These are phyloP conservation scores for Falco columbarius DNA, from an alignment of 2,797 vertebrate species.

Conservation along the genomic window DNA sequence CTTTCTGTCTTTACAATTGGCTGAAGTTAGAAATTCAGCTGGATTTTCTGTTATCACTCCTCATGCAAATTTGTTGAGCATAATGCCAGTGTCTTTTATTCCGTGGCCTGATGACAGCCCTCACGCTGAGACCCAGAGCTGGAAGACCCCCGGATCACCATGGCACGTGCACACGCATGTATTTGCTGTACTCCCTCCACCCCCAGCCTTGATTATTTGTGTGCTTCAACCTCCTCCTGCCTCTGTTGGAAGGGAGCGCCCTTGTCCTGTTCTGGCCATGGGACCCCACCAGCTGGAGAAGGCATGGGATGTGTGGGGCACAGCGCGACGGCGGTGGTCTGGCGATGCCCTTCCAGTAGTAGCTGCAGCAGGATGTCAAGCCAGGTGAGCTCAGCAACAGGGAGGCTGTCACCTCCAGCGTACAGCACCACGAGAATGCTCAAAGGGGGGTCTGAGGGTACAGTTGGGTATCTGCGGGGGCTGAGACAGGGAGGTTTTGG, in stretches of 20 bases:
- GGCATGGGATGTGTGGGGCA: neutral
- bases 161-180: accelerated
- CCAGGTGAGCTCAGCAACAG: neutral
- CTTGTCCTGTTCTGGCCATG: neutral
- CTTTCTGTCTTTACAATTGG: neutral
- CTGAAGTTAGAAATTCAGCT: neutral
- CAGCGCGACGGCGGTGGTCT: accelerated
- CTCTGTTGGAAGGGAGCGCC: accelerated
- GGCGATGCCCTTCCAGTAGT: neutral
- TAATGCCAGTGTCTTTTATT: neutral
- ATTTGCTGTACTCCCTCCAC: neutral
- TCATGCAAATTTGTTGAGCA: neutral
- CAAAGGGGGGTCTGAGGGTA: neutral
- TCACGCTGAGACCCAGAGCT: neutral
- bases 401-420: neutral
- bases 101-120: neutral
- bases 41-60: neutral
- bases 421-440: accelerated
- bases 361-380: neutral
- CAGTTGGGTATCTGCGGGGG: accelerated
- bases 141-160: neutral
- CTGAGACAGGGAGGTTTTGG: neutral
- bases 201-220: neutral
- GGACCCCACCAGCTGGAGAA: neutral
- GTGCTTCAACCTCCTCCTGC: neutral